Conservation (phyloP, 2,113 vertebrate species). For the Aegithalos caudatus region DNA sequence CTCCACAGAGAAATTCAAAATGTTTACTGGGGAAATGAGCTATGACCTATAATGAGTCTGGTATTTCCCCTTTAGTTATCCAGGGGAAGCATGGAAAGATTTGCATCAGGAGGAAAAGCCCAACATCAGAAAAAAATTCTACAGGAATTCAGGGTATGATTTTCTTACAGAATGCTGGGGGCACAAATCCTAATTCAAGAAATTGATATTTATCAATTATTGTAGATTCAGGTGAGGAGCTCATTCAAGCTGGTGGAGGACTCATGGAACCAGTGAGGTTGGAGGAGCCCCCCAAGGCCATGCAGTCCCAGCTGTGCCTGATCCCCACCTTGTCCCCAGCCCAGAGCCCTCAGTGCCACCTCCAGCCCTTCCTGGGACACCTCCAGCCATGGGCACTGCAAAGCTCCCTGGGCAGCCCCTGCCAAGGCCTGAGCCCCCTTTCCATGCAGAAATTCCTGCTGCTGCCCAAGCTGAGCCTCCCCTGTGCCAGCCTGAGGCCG, state of each 20-base stretch:
- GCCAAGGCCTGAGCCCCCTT: background rate
- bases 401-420: background rate
- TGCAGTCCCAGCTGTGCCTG: rapidly evolving
- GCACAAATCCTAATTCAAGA: background rate
- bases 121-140: background rate
- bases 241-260: background rate
- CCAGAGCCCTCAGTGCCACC: background rate
- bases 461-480: background rate
- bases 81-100: background rate
- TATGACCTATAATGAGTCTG: background rate
- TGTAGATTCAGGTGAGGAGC: background rate
- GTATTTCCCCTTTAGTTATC: background rate
- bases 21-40: background rate
- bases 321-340: background rate
- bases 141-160: background rate
- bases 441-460: background rate
- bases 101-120: background rate
- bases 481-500: background rate
- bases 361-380: background rate
- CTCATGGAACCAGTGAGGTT: rapidly evolving
- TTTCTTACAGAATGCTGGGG: background rate
- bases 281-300: rapidly evolving
- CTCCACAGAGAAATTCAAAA: background rate
- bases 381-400: background rate
- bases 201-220: background rate